Percentiles rank a stretch among this genome's conserved stretches.
Evolutionary conservation across 2,888 invertebrate genomes (phyloP).

Genomic region (Amphipoea oculea): DNA sequence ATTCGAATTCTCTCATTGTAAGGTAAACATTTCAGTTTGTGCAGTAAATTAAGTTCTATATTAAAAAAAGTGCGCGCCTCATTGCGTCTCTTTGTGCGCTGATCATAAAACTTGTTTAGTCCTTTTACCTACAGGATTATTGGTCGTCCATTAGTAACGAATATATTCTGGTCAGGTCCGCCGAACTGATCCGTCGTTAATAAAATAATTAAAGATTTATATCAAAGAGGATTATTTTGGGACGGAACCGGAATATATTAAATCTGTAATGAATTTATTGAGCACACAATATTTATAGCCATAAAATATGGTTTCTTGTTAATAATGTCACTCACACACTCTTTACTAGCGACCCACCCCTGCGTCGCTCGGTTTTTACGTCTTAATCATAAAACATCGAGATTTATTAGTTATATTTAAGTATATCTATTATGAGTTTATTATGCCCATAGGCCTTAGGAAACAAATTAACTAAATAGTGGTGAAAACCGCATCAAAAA

Average conservation of each 20-base stretch:
- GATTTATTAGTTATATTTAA: neutral
- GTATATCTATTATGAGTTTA: neutral
- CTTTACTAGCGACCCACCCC: neutral
- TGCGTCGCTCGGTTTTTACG: neutral
- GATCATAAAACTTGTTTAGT: neutral
- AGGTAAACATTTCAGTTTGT: too few species aligned
- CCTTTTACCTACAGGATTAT: neutral
- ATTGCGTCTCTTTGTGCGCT: slow-evolving; percentile 24
- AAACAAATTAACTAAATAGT: neutral
- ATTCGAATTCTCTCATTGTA: neutral
- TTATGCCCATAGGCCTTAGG: neutral
- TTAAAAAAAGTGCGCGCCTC: neutral
- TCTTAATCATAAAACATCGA: neutral
- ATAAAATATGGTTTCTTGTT: neutral
- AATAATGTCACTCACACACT: neutral
- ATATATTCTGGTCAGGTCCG: slow-evolving; percentile 18
- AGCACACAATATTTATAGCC: neutral
- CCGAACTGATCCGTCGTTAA: slow-evolving; percentile 35
- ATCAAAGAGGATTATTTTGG: slow-evolving; percentile 21
- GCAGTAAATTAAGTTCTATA: neutral
- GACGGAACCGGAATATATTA: slow-evolving; percentile 8
- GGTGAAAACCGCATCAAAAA: neutral
- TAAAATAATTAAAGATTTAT: slow-evolving; percentile 48
- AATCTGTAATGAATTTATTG: slow-evolving; percentile 4
- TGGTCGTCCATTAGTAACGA: neutral